Conservation (phyloP, 37 sponge, comb jelly and placozoan species). For the Spongilla lacustris region DNA sequence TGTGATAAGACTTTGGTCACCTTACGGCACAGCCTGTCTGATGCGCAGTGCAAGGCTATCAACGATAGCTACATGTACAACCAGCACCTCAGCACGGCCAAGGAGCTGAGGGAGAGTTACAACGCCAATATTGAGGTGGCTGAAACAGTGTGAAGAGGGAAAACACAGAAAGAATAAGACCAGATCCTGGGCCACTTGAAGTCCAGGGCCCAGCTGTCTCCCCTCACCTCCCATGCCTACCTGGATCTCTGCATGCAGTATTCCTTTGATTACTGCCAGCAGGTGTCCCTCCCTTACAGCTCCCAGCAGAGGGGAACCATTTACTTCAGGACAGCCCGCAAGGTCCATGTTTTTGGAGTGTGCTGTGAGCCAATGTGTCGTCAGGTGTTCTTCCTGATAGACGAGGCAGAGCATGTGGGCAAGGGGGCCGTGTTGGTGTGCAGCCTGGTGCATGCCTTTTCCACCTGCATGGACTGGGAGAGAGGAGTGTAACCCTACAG, state of each 20-base stretch:
- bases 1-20: not conserved
- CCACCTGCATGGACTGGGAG: conserved; percentile 4
- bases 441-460: not conserved
- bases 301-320: conserved; percentile 2
- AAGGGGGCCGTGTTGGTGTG: not conserved
- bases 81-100: not conserved
- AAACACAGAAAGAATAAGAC: not conserved
- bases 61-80: not conserved
- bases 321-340: conserved; percentile 17
- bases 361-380: conserved; percentile 10
- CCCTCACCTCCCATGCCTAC: not conserved
- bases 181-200: not conserved
- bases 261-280: not conserved
- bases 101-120: not conserved
- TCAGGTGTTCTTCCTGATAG: not conserved
- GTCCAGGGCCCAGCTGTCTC: not conserved
- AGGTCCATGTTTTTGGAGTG: not conserved
- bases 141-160: not conserved
- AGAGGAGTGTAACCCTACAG: conserved; percentile 7
- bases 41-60: not conserved
- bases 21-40: not conserved
- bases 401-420: not conserved
- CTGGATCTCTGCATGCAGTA: not conserved
- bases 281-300: conserved; percentile 5
- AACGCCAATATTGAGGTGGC: not conserved